A percentile compares a stretch with the other conserved stretches of the same genome.
Evolutionary conservation across 2,113 vertebrate species (phyloP).

Genomic region (Pelobates fuscus): DNA sequence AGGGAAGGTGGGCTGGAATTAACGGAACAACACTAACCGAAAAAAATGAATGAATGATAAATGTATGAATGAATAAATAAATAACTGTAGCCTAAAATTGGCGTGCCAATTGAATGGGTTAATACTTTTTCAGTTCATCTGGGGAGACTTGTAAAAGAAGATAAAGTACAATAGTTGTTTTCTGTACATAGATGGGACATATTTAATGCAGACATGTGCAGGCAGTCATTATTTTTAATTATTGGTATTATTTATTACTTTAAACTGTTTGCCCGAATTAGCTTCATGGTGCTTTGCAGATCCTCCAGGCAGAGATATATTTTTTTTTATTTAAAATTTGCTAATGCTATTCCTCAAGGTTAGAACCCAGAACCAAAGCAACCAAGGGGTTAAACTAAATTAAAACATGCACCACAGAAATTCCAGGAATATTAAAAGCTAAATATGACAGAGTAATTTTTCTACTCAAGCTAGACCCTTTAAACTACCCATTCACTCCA

Average conservation of each 20-base stretch:
- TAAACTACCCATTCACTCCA: slow-evolving; percentile 13
- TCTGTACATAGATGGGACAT: not conserved
- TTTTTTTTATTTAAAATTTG: not conserved
- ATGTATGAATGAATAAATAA: too few relatives aligned
- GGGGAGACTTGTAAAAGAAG: not conserved
- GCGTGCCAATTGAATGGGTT: too few relatives aligned
- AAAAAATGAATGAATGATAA: too few relatives aligned
- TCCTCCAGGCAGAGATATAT: not conserved
- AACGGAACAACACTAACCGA: too few relatives aligned
- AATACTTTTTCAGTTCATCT: too few relatives aligned
- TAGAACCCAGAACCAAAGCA: too few relatives aligned
- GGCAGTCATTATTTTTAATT: not conserved
- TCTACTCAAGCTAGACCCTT: slow-evolving; percentile 30
- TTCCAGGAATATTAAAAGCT: slow-evolving; percentile 49
- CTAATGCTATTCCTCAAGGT: too few relatives aligned
- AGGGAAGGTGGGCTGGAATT: too few relatives aligned
- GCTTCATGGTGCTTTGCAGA: not conserved
- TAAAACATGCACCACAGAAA: slow-evolving; percentile 36
- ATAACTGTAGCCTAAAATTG: too few relatives aligned
- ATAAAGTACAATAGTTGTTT: not conserved
- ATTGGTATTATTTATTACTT: not conserved
- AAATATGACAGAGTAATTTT: slow-evolving; percentile 49
- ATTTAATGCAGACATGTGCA: not conserved
- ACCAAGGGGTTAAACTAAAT: slow-evolving; percentile 36
- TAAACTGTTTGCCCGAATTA: not conserved